Percentiles rank a stretch among this genome's conserved stretches.
These are phyloP conservation scores for Falco naumanni DNA, from an alignment of 2,797 vertebrate species.

Conservation along the genomic window DNA sequence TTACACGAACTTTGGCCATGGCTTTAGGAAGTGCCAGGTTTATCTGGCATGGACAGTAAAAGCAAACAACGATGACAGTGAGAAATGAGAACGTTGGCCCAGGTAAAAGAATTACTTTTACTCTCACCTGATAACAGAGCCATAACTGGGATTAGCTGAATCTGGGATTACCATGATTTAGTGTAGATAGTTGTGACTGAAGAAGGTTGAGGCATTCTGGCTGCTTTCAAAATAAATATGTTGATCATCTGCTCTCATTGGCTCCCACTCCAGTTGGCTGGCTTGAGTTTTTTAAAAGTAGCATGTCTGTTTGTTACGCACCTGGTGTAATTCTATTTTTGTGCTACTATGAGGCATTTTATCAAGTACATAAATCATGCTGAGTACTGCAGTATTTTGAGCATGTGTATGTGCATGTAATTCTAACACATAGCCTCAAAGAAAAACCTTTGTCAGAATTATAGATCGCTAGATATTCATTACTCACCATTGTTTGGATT, in stretches of 20 bases:
- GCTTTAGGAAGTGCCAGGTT: neutral
- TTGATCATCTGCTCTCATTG: constrained; percentile 52
- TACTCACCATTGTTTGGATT: constrained; percentile 30
- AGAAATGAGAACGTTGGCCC: neutral
- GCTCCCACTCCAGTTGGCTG: constrained; percentile 31
- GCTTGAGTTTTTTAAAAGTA: constrained; percentile 21
- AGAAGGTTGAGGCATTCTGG: constrained; percentile 50
- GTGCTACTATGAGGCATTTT: constrained; percentile 41
- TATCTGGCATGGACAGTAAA: neutral
- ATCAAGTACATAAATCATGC: constrained; percentile 37
- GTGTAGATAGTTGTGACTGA: constrained; percentile 35
- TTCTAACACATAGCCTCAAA: constrained; percentile 33
- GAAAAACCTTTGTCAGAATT: constrained; percentile 43
- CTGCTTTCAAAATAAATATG: constrained; percentile 63
- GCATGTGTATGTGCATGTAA: neutral
- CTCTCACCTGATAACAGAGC: neutral
- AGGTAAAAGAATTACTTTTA: neutral
- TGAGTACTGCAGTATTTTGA: constrained; percentile 33
- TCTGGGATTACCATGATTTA: neutral
- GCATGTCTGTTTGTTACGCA: constrained; percentile 12
- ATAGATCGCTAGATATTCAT: neutral
- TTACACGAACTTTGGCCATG: neutral
- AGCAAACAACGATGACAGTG: neutral
- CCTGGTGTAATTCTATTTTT: constrained; percentile 49
- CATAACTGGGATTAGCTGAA: neutral